A percentile compares a stretch with the other conserved stretches of the same genome.
Conservation (phyloP, 2,888 invertebrate species). For the Ormyrus pomaceus region DNA sequence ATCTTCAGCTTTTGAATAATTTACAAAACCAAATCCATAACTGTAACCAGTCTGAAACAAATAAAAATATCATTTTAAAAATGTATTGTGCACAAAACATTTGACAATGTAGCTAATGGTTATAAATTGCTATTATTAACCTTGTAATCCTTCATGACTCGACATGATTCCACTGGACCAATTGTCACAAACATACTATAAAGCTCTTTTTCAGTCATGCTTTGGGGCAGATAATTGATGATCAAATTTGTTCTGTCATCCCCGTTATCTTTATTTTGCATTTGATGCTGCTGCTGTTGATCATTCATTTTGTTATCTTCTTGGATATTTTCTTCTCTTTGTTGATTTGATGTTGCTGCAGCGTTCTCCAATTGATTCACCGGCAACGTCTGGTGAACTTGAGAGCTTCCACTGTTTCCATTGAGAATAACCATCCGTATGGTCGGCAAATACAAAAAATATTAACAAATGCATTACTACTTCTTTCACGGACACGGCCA, state of each 20-base stretch:
- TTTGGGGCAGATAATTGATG: conserved; percentile 96
- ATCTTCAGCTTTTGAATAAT: conserved; percentile 90
- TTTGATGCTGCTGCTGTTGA: conserved; percentile 67
- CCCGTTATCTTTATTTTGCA: conserved; percentile 55
- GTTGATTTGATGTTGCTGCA: conserved; percentile 55
- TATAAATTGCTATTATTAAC: conserved; percentile 74
- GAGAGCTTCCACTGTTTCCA: conserved; percentile 70
- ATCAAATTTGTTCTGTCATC: conserved; percentile 87
- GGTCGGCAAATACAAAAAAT: conserved; percentile 76
- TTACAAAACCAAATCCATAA: conserved; percentile 97
- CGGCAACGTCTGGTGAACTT: conserved; percentile 39
- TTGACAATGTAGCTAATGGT: no score
- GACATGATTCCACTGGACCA: conserved; percentile 92
- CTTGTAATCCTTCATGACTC: conserved; percentile 94
- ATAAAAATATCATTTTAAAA: conserved; percentile 7
- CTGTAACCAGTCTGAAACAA: conserved; percentile 89
- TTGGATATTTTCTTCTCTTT: conserved; percentile 57
- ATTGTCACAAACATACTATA: conserved; percentile 92
- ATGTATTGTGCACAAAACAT: background rate
- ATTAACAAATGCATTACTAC: conserved; percentile 75
- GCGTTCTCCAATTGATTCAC: conserved; percentile 45
- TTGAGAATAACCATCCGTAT: conserved; percentile 69
- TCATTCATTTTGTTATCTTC: conserved; percentile 70
- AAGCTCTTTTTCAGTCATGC: conserved; percentile 93
- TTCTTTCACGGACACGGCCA: conserved; percentile 65